These are phyloP conservation scores for Apocrypta bakeri DNA, from an alignment of 1,140 invertebrate species.

Conservation along the genomic window DNA sequence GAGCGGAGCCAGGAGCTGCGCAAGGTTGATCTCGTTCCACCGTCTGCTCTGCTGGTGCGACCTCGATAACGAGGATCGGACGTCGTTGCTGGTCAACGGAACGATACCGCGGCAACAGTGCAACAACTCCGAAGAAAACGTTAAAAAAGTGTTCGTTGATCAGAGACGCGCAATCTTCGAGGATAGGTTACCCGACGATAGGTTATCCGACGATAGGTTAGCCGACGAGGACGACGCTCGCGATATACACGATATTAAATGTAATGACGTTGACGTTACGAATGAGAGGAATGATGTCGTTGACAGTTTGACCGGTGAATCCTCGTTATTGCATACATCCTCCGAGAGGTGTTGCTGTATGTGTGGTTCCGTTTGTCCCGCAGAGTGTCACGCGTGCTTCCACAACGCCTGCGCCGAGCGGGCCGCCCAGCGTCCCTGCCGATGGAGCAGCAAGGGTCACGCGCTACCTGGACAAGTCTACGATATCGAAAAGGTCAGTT, in stretches of 20 bases:
- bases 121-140: neutral
- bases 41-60: conserved; percentile 75
- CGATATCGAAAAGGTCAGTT: conserved; percentile 76
- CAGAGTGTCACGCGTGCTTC: conserved; percentile 82
- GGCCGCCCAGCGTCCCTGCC: conserved; percentile 75
- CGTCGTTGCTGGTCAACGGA: neutral
- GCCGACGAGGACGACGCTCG: conserved; percentile 9
- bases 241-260: neutral
- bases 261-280: neutral
- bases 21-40: conserved; percentile 75
- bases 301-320: conserved; percentile 37
- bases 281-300: conserved; percentile 18
- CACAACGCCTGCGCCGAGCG: conserved; percentile 78
- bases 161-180: too few species aligned
- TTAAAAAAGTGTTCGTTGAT: neutral
- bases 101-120: neutral
- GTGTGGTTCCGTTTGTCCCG: conserved; percentile 77
- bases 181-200: too few species aligned
- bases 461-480: conserved; percentile 74
- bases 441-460: conserved; percentile 74
- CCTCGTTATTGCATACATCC: neutral
- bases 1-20: conserved; percentile 63
- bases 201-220: neutral
- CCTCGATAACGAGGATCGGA: conserved; percentile 44
- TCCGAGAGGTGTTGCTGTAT: conserved; percentile 75